Evolutionary conservation across 2,888 invertebrate genomes (phyloP).

Genomic region (Sphinx pinastri): DNA sequence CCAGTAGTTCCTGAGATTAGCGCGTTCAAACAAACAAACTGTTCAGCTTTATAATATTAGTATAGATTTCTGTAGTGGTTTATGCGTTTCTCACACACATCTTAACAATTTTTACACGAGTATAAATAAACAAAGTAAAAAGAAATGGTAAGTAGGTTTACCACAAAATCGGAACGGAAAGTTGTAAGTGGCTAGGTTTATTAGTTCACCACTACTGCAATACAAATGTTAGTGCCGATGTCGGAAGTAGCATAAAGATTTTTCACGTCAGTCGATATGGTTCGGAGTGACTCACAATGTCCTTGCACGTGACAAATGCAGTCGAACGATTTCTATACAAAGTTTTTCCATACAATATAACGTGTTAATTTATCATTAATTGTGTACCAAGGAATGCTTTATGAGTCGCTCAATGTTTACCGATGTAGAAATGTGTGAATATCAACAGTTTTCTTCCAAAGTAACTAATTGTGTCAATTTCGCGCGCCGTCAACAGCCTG

Average conservation of each 20-base stretch:
- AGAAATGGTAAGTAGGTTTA: background rate
- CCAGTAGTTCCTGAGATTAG: too few relatives aligned
- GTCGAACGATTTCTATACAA: slow-evolving; percentile 16
- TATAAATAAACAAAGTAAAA: background rate
- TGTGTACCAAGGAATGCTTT: background rate
- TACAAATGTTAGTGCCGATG: slow-evolving; percentile 27
- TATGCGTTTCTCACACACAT: too few relatives aligned
- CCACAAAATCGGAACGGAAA: background rate
- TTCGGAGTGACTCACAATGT: slow-evolving; percentile 6
- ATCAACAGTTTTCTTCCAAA: slow-evolving; percentile 22
- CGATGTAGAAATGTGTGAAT: slow-evolving; percentile 5
- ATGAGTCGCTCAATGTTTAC: slow-evolving; percentile 2
- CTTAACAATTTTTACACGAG: background rate
- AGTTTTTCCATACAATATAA: background rate
- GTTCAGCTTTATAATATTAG: too few relatives aligned
- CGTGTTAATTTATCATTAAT: background rate
- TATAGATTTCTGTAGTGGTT: too few relatives aligned
- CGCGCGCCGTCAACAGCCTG: slow-evolving; percentile 22
- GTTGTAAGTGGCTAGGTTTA: background rate
- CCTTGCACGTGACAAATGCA: slow-evolving; percentile 22
- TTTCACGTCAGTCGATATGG: slow-evolving; percentile 27
- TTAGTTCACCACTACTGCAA: background rate
- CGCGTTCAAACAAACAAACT: too few relatives aligned
- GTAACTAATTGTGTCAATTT: slow-evolving; percentile 28
- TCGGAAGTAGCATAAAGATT: slow-evolving; percentile 28